Base-by-base conservation (phyloP, 2,888 invertebrate species). In the Vandiemenella viatica region DNA sequence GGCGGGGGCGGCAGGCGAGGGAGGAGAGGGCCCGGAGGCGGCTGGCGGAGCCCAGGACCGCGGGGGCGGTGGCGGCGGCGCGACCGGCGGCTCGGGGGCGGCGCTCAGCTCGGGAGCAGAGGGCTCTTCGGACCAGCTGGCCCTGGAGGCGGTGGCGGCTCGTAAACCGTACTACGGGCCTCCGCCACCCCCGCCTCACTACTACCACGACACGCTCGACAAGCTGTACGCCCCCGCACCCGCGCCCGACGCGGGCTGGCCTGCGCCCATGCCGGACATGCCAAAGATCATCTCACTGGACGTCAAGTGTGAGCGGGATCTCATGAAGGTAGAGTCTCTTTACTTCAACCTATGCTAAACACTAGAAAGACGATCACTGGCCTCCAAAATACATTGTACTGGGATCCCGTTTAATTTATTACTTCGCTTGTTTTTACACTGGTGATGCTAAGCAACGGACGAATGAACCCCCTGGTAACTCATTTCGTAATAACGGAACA, bases 281-380 rank as follows among this genome's bases (percentile, higher is more conserved):
- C 91, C 92, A 0, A 90, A 91, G 67, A 92, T 92, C 53, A 79
- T 89, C 8, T 88, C 89, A 1, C 69, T 92, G 10, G 92, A 93
- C 59, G 92, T 92, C 0, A 91, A 92, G 65, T 93, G 92, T 65
- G 92, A 92, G 67, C 91, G 91, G 64, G 90, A 83, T 61, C 75
- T 86, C 49, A 93, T 93, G 92, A 83, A 91, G 64, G 42, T 42
- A n/a, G 17, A n/a, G n/a, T n/a, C n/a, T n/a, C n/a, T n/a, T n/a
- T n/a, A n/a, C n/a, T n/a, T n/a, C n/a, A n/a, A n/a, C n/a, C n/a
- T n/a, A n/a, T n/a, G n/a, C n/a, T n/a, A n/a, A n/a, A n/a, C n/a
- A n/a, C n/a, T n/a, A n/a, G n/a, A n/a, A n/a, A n/a, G n/a, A n/a
- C n/a, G n/a, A n/a, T n/a, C n/a, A n/a, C n/a, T n/a, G n/a, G n/a